These are phyloP conservation scores for Pelochelys cantorii DNA, from an alignment of 2,797 vertebrate species.

Conservation along the genomic window DNA sequence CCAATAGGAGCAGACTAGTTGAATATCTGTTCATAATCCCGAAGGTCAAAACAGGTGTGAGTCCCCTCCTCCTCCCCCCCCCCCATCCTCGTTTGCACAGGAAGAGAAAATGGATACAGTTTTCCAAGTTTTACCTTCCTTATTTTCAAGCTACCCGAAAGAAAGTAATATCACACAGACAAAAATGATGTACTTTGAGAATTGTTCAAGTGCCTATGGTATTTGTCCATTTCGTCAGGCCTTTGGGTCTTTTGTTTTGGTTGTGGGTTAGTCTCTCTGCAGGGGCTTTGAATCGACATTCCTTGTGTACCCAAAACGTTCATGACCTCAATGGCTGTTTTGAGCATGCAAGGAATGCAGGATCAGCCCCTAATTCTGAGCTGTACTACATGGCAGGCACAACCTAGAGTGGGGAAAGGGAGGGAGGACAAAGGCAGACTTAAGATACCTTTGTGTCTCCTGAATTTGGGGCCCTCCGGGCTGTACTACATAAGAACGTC, in stretches of 20 bases:
- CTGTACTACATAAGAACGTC: background rate
- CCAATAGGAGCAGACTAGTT: background rate
- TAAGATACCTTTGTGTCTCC: background rate
- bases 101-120: background rate
- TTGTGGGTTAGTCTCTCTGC: background rate
- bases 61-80: background rate
- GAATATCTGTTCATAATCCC: conserved; percentile 25
- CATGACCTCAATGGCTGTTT: background rate
- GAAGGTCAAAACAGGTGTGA: conserved; percentile 45
- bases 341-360: background rate
- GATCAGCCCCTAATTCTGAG: conserved; percentile 1
- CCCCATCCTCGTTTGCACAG: background rate
- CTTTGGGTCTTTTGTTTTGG: background rate
- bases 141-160: conserved; percentile 21
- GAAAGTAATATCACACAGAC: background rate
- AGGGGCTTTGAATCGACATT: background rate
- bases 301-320: background rate
- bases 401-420: background rate
- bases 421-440: background rate
- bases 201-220: conserved; percentile 2
- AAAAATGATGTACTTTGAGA: background rate
- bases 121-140: background rate
- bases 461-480: background rate
- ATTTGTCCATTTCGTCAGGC: background rate
- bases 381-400: conserved; percentile 19